Conservation (phyloP, 2,797 vertebrate species). For the Coregonus suidteri region DNA sequence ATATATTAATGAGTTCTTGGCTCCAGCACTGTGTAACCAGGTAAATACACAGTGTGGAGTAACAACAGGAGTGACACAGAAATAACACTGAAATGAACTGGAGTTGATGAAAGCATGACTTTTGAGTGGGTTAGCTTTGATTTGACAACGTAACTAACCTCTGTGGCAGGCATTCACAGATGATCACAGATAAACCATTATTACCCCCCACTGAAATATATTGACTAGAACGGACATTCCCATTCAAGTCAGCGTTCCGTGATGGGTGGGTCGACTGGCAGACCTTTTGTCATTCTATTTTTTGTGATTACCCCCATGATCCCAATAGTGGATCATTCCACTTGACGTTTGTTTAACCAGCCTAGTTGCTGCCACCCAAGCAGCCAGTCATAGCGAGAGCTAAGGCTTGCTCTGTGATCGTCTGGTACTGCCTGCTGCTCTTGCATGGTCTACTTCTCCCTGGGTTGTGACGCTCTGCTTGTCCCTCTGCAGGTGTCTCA, state of each 20-base stretch:
- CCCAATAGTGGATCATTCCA: constrained; percentile 10
- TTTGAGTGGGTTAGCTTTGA: constrained; percentile 56
- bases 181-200: constrained; percentile 61
- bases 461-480: constrained; percentile 89
- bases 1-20: constrained; percentile 99
- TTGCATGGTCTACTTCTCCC: constrained; percentile 72
- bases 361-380: too few species aligned
- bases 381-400: too few species aligned
- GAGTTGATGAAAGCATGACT: constrained; percentile 68
- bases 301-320: not conserved
- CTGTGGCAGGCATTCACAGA: constrained; percentile 54
- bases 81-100: constrained; percentile 27
- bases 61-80: constrained; percentile 32
- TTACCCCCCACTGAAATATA: not conserved
- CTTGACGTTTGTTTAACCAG: not conserved
- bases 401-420: constrained; percentile 58
- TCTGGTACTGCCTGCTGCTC: constrained; percentile 71
- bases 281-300: not conserved
- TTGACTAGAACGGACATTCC: not conserved
- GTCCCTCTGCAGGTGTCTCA: constrained; percentile 97
- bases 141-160: constrained; percentile 76
- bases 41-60: constrained; percentile 79
- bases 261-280: not conserved
- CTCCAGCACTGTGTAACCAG: constrained; percentile 95
- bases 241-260: not conserved